These are phyloP conservation scores for Paracyprichromis sp. DNA, from an alignment of 2,113 vertebrate genomes.

Conservation along the genomic window DNA sequence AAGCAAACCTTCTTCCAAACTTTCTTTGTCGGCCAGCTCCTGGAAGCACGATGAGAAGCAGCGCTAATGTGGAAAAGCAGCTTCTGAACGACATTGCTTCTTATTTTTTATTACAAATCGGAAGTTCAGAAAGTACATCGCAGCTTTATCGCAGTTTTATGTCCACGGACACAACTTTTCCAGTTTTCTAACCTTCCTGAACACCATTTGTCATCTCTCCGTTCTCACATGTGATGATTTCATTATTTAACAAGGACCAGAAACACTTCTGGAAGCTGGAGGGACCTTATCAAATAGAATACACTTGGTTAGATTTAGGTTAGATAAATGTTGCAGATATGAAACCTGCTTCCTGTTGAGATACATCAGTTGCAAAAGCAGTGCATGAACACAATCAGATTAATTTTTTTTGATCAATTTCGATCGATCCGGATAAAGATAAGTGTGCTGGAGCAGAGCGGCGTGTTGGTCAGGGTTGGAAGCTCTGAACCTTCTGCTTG, in stretches of 20 bases:
- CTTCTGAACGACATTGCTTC: background rate
- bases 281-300: background rate
- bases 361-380: background rate
- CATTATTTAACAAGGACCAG: background rate
- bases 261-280: background rate
- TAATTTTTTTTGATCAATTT: fast-evolving
- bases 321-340: background rate
- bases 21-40: fast-evolving
- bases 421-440: fast-evolving
- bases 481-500: background rate
- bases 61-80: background rate
- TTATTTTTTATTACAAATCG: background rate
- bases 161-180: background rate
- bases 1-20: background rate
- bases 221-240: background rate
- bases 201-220: background rate
- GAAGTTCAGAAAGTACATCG: background rate
- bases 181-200: background rate
- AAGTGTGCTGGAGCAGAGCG: fast-evolving
- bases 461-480: background rate
- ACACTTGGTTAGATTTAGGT: background rate
- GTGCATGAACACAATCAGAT: background rate
- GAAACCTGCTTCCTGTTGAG: background rate
- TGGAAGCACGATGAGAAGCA: background rate
- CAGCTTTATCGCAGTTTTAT: background rate